Base-by-base conservation (phyloP, 2,113 vertebrate species). In the Ophiodon elongatus region DNA sequence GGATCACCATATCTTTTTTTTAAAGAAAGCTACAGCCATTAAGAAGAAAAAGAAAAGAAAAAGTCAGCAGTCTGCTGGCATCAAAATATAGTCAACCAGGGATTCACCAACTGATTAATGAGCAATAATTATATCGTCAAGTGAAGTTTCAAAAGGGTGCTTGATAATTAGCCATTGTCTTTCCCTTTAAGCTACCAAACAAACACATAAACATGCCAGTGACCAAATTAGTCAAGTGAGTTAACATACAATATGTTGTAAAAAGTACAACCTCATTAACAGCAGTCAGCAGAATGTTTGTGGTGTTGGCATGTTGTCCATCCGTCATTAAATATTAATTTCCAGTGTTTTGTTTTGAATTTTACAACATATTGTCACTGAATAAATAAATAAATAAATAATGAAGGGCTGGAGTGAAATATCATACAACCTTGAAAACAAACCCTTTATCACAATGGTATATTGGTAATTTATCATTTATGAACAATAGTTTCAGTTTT, bases 121-220 rank as follows among this genome's bases (percentile, higher is more conserved):
- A 59, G 57, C 17, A 59, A 76, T 80, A 76, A 85, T 70, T 69
- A 62, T 39, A 80, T 59, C 9, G 35, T 82, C 50, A 67, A 33
- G 27, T 50, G 33, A 64, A 35, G 41, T 83, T 83, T 78, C 41
- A 81, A 78, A 85, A 37, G 54, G 59, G 4, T 86, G 54, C 71
- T 54, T 82, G 71, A 83, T 86, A 88, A 91, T 80, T 88, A 86
- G 75, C 80, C 70, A 77, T 59, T 7, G 50, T 68, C 67, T 41
- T 39, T 80, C 71, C 59, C 29, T 70, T 78, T 31, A 41, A 74
- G 64, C 41, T 63, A 41, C 31, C 64, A 74, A 50, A 73, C 70
- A 74, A 67, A 47, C 41, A 75, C 43, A 54, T 25, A 59, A 88
- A 88, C 80, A 86, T 74, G 77, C 27, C 78, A 88, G 52, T 64